These are phyloP conservation scores for Zenarchopterus dispar DNA, from an alignment of 2,797 vertebrate species.

Conservation along the genomic window DNA sequence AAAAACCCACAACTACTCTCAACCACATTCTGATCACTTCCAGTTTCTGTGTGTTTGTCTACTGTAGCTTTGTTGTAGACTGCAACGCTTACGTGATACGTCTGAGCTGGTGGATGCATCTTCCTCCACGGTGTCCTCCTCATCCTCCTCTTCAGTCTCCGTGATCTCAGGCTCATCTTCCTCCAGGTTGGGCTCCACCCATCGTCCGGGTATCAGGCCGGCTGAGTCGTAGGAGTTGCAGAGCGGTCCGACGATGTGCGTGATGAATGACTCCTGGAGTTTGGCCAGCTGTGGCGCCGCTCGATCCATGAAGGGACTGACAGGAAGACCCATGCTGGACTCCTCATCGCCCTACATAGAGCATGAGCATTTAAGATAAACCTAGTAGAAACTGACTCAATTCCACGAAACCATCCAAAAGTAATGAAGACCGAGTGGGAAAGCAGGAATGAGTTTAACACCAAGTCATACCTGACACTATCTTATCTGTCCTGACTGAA, in stretches of 20 bases:
- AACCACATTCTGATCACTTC: too few species aligned
- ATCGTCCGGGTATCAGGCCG: slow-evolving; percentile 93
- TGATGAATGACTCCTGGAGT: slow-evolving; percentile 98
- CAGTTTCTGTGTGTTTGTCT: not conserved
- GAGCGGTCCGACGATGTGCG: slow-evolving; percentile 97
- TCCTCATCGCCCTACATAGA: slow-evolving; percentile 93
- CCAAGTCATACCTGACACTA: too few species aligned
- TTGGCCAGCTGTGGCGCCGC: slow-evolving; percentile 96
- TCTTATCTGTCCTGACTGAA: too few species aligned
- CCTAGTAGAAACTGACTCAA: not conserved
- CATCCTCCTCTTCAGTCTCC: slow-evolving; percentile 83
- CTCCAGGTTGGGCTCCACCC: slow-evolving; percentile 86
- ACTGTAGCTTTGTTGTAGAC: slow-evolving; percentile 4
- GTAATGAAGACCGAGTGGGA: not conserved
- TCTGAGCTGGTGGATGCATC: slow-evolving; percentile 89
- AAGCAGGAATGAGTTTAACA: not conserved
- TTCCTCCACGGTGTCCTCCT: slow-evolving; percentile 83
- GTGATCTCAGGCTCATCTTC: slow-evolving; percentile 84
- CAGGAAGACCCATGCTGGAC: slow-evolving; percentile 91
- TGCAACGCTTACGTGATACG: slow-evolving; percentile 78
- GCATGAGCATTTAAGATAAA: slow-evolving; percentile 15
- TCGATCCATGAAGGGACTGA: slow-evolving; percentile 98
- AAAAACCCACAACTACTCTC: too few species aligned
- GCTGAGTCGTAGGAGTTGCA: slow-evolving; percentile 96
- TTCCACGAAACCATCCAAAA: not conserved